Percentiles rank a stretch among this genome's conserved stretches.
Conservation (phyloP, 2,888 invertebrate genomes). For the Loripinus fragilis region DNA sequence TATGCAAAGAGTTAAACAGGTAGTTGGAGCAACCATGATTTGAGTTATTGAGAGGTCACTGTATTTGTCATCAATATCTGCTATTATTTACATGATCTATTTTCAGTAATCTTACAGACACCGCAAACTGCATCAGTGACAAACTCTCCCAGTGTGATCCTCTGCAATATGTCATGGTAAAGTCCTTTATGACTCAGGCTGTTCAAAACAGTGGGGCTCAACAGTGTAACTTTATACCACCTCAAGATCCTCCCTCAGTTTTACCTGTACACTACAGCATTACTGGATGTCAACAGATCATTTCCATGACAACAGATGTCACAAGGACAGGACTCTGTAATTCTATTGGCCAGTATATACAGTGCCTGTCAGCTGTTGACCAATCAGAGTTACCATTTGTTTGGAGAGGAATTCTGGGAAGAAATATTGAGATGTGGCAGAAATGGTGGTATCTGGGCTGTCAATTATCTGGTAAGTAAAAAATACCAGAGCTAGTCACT, state of each 20-base stretch:
- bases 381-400: slow-evolving; percentile 30
- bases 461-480: slow-evolving; percentile 29
- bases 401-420: slow-evolving; percentile 42
- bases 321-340: slow-evolving; percentile 44
- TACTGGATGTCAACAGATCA: slow-evolving; percentile 19
- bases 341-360: slow-evolving; percentile 28
- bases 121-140: slow-evolving; percentile 26
- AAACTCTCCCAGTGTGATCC: slow-evolving; percentile 43
- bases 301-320: slow-evolving; percentile 27
- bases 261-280: slow-evolving; percentile 24
- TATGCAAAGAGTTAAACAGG: no score
- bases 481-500: no score
- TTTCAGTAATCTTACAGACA: slow-evolving; percentile 31
- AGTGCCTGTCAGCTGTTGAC: slow-evolving; percentile 34
- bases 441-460: slow-evolving; percentile 47
- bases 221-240: neutral
- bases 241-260: slow-evolving; percentile 23
- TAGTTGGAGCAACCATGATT: no score
- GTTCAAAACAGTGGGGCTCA: neutral
- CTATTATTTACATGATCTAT: no score
- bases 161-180: slow-evolving; percentile 27
- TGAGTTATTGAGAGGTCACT: no score
- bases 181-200: slow-evolving; percentile 15
- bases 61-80: no score
- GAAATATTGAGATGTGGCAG: slow-evolving; percentile 35